Base-by-base conservation (phyloP, 2,888 invertebrate genomes). In the Sialis fuliginosa region DNA sequence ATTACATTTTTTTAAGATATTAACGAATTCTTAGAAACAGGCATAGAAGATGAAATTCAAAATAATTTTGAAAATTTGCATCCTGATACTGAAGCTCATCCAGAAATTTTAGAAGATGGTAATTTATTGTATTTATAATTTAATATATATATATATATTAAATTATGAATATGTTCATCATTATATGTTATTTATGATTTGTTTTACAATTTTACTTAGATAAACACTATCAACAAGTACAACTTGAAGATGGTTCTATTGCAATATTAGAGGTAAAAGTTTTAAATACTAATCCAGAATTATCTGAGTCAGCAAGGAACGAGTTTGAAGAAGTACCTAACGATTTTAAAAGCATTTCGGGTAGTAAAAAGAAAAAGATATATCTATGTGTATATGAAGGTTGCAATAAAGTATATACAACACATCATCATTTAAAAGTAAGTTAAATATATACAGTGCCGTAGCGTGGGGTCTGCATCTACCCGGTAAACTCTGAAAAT, bases 391-490 rank as follows among this genome's bases (percentile, higher is more conserved):
- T 62, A 6, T 62, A 66, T 52, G 62, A 64, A 47, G 68, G 67
- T 33, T 72, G 72, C 54, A 59, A 62, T 2, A 70, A 71, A 57
- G 59, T 63, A 37, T 73, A 70, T 51, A 65, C 66, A 6, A 67
- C 69, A 4, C 59, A 65, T 2, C 67, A 71, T 57, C 70, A 71
- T 58, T 60, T 72, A 45, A 67, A 67, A 56, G 72, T 70, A 57
- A 55, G 51, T 49, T 42, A 42, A 42, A n/a, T n/a, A n/a, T n/a
- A n/a, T n/a, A n/a, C n/a, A n/a, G n/a, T n/a, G n/a, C n/a, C n/a
- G n/a, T n/a, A n/a, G n/a, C n/a, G n/a, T n/a, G n/a, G n/a, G n/a
- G n/a, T n/a, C n/a, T n/a, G n/a, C n/a, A n/a, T n/a, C n/a, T n/a
- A n/a, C n/a, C n/a, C n/a, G n/a, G n/a, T n/a, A n/a, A n/a, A n/a